A percentile compares a stretch with the other conserved stretches of the same genome.
Evolutionary conservation across 2,113 vertebrate species (phyloP).

Genomic region (Stomatorhinus ivindoensis): DNA sequence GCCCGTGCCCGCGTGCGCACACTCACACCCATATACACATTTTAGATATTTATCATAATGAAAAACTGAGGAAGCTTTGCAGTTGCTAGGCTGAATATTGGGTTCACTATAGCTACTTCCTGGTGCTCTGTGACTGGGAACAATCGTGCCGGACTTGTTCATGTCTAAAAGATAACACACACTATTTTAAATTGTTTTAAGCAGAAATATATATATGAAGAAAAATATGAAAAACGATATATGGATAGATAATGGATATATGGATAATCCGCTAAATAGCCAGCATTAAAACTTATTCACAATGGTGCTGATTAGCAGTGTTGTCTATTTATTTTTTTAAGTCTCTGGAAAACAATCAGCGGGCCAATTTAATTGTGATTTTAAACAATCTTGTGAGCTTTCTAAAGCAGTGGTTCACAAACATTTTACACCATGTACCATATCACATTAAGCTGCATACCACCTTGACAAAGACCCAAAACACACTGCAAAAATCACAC

Average conservation of each 20-base stretch:
- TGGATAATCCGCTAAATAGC: neutral
- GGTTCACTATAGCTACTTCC: neutral
- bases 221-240: neutral
- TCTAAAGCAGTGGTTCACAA: no score
- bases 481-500: no score
- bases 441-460: no score
- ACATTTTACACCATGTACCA: no score
- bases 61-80: neutral
- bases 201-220: neutral
- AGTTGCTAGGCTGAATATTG: neutral
- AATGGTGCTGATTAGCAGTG: neutral
- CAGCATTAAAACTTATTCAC: neutral
- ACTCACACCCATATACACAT: neutral
- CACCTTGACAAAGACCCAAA: no score
- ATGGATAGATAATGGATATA: neutral
- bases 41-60: neutral
- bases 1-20: no score
- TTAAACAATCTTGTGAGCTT: neutral
- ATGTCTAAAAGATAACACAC: no score
- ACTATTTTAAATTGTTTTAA: neutral
- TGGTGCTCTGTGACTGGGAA: neutral
- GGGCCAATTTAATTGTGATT: neutral
- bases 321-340: neutral
- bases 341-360: neutral
- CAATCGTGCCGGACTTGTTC: neutral